Percentiles rank a stretch among this genome's conserved stretches.
phyloP scores from a whole-genome alignment of 2,888 invertebrate species.

The Mamestra brassicae region DNA sequence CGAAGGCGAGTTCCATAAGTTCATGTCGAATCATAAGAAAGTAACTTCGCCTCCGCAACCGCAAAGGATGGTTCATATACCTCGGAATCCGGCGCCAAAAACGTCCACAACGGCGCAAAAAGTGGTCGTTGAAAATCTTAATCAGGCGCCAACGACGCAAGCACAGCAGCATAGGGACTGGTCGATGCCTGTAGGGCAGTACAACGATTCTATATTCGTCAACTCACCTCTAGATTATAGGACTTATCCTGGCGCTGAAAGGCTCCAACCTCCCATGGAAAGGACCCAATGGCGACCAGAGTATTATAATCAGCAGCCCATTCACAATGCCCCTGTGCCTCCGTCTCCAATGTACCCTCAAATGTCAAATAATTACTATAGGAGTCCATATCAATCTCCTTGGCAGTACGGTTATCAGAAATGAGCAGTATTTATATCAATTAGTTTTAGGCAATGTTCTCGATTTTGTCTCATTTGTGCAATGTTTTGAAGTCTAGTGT shows the following conservation, averaged over 20 bases:
- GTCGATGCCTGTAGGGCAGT: constrained; percentile 82
- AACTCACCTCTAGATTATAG: constrained; percentile 80
- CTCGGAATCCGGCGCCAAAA: constrained; percentile 13
- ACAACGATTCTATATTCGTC: constrained; percentile 85
- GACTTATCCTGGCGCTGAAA: constrained; percentile 64
- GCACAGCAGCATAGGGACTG: constrained; percentile 55
- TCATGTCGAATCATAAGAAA: constrained; percentile 72
- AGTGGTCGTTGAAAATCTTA: not conserved
- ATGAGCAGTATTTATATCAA: constrained; percentile 71
- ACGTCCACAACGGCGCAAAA: constrained; percentile 24
- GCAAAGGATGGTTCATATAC: not conserved
- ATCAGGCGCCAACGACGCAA: constrained; percentile 14
- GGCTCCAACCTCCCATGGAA: constrained; percentile 62
- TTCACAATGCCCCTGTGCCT: constrained; percentile 64
- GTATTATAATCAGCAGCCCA: constrained; percentile 66
- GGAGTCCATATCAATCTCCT: constrained; percentile 83
- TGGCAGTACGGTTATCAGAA: constrained; percentile 82
- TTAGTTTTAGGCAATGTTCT: constrained; percentile 55
- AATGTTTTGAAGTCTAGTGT: constrained; percentile 54
- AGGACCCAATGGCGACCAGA: constrained; percentile 76
- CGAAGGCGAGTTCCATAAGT: constrained; percentile 85
- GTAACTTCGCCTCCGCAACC: not conserved
- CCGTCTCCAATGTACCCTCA: constrained; percentile 72
- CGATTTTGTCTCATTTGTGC: constrained; percentile 36
- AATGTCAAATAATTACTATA: constrained; percentile 77